phyloP scores from a whole-genome alignment of 2,113 vertebrate species.

The Amblyornis subalaris region DNA sequence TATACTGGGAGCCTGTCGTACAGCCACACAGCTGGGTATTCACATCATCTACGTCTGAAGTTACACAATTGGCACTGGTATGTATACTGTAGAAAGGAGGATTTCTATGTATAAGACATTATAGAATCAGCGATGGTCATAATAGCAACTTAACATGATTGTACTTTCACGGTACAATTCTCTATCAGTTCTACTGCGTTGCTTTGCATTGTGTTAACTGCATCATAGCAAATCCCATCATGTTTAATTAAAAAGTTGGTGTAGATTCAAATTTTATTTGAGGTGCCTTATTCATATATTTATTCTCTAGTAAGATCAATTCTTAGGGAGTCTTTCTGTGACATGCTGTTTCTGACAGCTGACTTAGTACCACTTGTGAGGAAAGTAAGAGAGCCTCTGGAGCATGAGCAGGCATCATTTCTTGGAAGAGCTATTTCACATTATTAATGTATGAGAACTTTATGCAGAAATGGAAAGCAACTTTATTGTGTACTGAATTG shows the following conservation, averaged over 20 bases:
- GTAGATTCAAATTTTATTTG: neutral
- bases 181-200: neutral
- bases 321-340: neutral
- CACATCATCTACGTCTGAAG: neutral
- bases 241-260: neutral
- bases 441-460: neutral
- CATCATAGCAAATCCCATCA: neutral
- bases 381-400: neutral
- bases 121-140: neutral
- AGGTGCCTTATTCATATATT: neutral
- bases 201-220: neutral
- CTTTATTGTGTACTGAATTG: neutral
- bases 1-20: neutral
- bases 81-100: neutral
- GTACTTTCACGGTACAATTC: neutral
- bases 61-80: neutral
- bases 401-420: neutral
- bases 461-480: neutral
- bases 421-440: neutral
- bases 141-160: neutral
- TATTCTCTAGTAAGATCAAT: neutral
- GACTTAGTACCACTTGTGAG: neutral
- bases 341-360: neutral
- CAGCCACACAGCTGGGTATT: neutral
- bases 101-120: neutral